Evolutionary conservation across 2,113 vertebrate genomes (phyloP).

Genomic region (Sorex araneus): DNA sequence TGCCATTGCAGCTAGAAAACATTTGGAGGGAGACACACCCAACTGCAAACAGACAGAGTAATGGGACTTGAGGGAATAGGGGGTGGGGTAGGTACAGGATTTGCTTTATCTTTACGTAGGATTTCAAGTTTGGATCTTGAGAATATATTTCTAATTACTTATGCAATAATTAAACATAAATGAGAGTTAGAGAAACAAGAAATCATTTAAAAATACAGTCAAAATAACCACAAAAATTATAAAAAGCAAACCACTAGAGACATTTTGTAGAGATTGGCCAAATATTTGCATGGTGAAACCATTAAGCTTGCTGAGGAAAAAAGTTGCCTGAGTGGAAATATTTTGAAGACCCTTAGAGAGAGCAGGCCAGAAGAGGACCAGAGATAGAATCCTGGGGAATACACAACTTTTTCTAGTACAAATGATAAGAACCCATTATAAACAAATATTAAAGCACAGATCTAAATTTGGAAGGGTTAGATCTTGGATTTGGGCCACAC

Average conservation of each 20-base stretch:
- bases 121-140: constrained; percentile 65
- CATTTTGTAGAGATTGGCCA: constrained; percentile 15
- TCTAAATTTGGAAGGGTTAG: not conserved
- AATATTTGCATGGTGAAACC: not conserved
- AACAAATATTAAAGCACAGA: constrained; percentile 54
- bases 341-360: not conserved
- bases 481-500: no score
- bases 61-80: constrained; percentile 47
- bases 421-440: not conserved
- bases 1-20: constrained; percentile 76
- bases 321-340: not conserved
- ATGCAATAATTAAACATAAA: constrained; percentile 31
- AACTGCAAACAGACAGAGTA: constrained; percentile 69
- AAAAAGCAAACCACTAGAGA: constrained; percentile 39
- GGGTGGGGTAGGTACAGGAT: constrained; percentile 11
- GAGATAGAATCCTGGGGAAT: constrained; percentile 30
- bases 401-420: constrained; percentile 1
- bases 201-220: not conserved
- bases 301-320: constrained; percentile 44
- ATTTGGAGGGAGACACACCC: constrained; percentile 79
- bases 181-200: constrained; percentile 49
- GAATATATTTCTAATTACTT: constrained; percentile 66
- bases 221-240: constrained; percentile 13
- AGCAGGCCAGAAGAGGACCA: not conserved
- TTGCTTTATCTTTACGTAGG: constrained; percentile 48